Evolutionary conservation across 37 sponge, comb jelly and placozoan species (phyloP).

Genomic region (Amphimedon queenslandica): DNA sequence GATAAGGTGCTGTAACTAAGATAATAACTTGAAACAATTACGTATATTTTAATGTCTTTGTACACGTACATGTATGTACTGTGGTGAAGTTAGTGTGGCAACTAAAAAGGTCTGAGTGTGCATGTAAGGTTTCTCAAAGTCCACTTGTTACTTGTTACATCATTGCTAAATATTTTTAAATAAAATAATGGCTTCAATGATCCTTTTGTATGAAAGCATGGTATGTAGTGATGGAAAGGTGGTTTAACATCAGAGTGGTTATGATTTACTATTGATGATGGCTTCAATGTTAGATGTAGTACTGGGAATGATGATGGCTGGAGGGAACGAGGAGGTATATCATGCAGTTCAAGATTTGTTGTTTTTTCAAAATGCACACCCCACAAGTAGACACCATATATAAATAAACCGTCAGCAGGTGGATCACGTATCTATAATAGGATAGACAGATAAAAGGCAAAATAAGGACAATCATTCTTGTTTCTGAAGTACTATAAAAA

Average conservation of each 20-base stretch:
- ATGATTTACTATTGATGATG: neutral
- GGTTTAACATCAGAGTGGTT: constrained; percentile 25
- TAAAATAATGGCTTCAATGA: constrained; percentile 17
- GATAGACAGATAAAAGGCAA: neutral
- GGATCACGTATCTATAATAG: constrained; percentile 79
- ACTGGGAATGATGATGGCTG: constrained; percentile 55
- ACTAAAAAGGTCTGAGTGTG: constrained; percentile 65
- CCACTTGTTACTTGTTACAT: constrained; percentile 50
- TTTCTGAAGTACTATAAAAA: neutral
- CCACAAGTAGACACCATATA: constrained; percentile 75
- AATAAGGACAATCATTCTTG: neutral
- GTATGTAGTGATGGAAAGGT: constrained; percentile 35
- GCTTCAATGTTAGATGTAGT: constrained; percentile 47
- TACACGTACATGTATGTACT: too few species aligned
- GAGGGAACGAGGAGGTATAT: constrained; percentile 51
- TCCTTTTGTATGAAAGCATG: constrained; percentile 28
- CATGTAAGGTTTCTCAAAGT: constrained; percentile 47
- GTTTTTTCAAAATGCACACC: constrained; percentile 66
- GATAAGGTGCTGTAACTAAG: too few species aligned
- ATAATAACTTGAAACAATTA: too few species aligned
- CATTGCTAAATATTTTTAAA: constrained; percentile 43
- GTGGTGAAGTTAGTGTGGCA: too few species aligned
- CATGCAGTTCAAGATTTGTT: constrained; percentile 52
- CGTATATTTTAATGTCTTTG: too few species aligned
- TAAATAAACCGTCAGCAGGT: constrained; percentile 73